phyloP scores from a whole-genome alignment of 2,888 invertebrate species.

The Netelia inedita region DNA sequence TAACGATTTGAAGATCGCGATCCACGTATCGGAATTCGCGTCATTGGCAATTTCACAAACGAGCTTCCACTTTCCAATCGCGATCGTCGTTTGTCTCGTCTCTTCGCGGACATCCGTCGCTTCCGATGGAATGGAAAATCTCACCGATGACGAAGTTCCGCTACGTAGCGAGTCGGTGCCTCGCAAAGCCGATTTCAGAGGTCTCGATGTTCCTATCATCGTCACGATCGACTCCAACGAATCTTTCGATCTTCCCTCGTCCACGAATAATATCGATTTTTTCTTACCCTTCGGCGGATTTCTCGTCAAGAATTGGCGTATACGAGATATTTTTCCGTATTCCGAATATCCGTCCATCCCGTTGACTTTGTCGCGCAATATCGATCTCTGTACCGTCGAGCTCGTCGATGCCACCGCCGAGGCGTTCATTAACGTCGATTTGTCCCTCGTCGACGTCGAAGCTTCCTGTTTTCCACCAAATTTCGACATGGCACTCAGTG shows the following conservation, averaged over 20 bases:
- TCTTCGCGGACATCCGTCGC: background rate
- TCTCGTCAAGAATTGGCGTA: conserved; percentile 40
- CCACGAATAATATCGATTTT: conserved; percentile 37
- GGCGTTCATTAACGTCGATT: background rate
- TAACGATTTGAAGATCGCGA: conserved; percentile 29
- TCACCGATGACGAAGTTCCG: conserved; percentile 62
- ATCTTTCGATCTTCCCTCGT: conserved; percentile 8
- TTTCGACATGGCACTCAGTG: conserved; percentile 19
- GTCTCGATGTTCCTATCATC: conserved; percentile 53
- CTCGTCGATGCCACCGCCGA: conserved; percentile 60
- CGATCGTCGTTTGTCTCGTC: background rate
- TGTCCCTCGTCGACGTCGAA: background rate
- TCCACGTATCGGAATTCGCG: conserved; percentile 21
- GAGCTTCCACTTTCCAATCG: conserved; percentile 55
- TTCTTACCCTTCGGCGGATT: conserved; percentile 45
- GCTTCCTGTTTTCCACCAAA: conserved; percentile 23
- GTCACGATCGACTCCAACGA: conserved; percentile 65
- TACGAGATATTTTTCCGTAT: conserved; percentile 20
- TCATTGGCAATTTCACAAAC: conserved; percentile 50
- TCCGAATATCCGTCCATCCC: background rate
- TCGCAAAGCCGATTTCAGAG: conserved; percentile 64
- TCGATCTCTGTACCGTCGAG: conserved; percentile 46
- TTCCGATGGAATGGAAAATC: conserved; percentile 64
- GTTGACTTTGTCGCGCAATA: conserved; percentile 50
- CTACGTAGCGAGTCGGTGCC: conserved; percentile 58